Percentiles rank a stretch among this genome's conserved stretches.
phyloP scores from a whole-genome alignment of 1,140 invertebrate genomes.

The Hydropsyche tenuis region DNA sequence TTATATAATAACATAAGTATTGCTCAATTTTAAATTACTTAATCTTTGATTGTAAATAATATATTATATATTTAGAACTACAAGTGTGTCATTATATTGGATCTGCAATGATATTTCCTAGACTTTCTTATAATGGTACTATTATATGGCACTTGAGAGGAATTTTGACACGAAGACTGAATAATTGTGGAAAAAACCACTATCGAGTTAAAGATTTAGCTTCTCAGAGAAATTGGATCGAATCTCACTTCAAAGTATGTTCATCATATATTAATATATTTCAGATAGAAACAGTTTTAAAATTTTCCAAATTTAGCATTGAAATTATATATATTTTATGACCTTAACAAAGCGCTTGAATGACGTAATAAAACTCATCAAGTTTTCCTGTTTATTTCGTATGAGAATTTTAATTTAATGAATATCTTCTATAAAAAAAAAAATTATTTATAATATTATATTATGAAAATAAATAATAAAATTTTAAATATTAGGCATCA shows the following conservation, averaged over 20 bases:
- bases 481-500: conserved; percentile 33
- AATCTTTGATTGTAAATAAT: no score
- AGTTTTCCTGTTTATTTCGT: no score
- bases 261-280: not conserved
- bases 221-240: conserved; percentile 32
- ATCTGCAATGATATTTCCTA: conserved; percentile 41
- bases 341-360: no score
- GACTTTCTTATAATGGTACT: conserved; percentile 32
- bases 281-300: not conserved
- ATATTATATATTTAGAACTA: conserved; percentile 19
- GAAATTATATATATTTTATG: no score
- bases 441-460: no score
- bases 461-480: no score
- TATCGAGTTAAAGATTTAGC: conserved; percentile 23
- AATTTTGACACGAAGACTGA: conserved; percentile 10
- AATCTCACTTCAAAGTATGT: conserved; percentile 40
- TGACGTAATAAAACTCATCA: no score
- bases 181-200: conserved; percentile 21
- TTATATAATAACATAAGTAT: not conserved
- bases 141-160: conserved; percentile 42
- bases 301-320: not conserved
- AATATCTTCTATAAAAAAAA: no score
- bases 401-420: no score
- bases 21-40: not conserved
- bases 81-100: conserved; percentile 36